A percentile compares a stretch with the other conserved stretches of the same genome.
These are phyloP conservation scores for Leptarthrus brevirostris DNA, from an alignment of 2,888 invertebrate species.

Conservation along the genomic window DNA sequence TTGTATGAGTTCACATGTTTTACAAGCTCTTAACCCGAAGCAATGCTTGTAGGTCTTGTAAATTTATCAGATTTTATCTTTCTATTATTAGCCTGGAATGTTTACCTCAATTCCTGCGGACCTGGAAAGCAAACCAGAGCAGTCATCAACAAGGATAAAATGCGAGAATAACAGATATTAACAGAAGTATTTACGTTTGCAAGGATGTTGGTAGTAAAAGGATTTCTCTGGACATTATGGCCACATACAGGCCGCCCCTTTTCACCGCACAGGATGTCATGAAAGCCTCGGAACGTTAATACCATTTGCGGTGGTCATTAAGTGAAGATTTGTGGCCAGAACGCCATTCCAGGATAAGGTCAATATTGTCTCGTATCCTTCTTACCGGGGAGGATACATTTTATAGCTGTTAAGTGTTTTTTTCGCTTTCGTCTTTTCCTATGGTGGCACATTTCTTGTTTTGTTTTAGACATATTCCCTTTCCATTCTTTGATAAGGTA, in stretches of 20 bases:
- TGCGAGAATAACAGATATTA: constrained; percentile 54
- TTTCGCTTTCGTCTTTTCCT: constrained; percentile 31
- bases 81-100: constrained; percentile 53
- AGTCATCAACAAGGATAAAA: constrained; percentile 54
- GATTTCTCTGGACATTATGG: constrained; percentile 52
- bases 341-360: constrained; percentile 53
- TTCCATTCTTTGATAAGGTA: constrained; percentile 6
- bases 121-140: background rate
- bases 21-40: constrained; percentile 42
- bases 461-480: background rate
- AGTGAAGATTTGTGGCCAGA: constrained; percentile 54
- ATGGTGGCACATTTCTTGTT: constrained; percentile 5
- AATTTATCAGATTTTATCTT: constrained; percentile 55
- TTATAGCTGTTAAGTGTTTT: constrained; percentile 54
- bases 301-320: constrained; percentile 55
- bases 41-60: constrained; percentile 49
- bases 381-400: constrained; percentile 52
- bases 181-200: constrained; percentile 54
- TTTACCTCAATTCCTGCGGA: constrained; percentile 50
- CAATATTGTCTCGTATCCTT: constrained; percentile 54
- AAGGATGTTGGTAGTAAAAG: constrained; percentile 54
- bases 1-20: constrained; percentile 28
- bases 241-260: constrained; percentile 41
- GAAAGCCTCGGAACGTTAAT: constrained; percentile 50
- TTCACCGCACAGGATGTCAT: constrained; percentile 28